Percentiles rank a stretch among this genome's conserved stretches.
Evolutionary conservation across 2,888 invertebrate genomes (phyloP).

Genomic region (Hetaerina titia): DNA sequence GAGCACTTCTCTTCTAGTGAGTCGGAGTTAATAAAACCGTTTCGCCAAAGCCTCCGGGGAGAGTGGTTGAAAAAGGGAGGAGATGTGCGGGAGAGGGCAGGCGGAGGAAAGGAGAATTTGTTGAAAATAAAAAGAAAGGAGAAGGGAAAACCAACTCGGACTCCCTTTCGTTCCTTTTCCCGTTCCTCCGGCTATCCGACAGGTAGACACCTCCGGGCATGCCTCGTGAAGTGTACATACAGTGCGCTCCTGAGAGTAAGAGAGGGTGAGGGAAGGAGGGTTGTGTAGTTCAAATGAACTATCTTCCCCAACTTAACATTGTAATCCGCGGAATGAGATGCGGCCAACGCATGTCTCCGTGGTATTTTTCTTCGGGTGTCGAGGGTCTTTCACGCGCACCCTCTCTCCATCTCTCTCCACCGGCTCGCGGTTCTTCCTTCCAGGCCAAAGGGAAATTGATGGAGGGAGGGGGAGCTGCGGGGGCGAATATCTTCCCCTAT

Average conservation of each 20-base stretch:
- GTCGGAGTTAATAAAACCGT: not conserved
- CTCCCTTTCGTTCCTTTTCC: not conserved
- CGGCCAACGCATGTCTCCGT: not conserved
- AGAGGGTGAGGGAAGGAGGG: not conserved
- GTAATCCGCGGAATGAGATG: slow-evolving; percentile 36
- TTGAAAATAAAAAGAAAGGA: not conserved
- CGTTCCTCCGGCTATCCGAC: not conserved
- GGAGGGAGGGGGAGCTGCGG: not conserved
- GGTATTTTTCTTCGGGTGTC: not conserved
- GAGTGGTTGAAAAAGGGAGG: not conserved
- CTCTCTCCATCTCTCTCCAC: not conserved
- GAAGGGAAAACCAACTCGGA: not conserved
- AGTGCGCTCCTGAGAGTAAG: no score
- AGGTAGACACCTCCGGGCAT: not conserved
- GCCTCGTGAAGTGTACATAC: not conserved
- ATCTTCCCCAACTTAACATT: slow-evolving; percentile 32
- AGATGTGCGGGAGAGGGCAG: not conserved
- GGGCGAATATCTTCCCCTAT: not conserved
- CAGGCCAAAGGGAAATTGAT: not conserved
- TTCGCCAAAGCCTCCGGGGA: not conserved
- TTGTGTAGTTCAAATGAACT: not conserved
- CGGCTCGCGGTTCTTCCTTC: not conserved
- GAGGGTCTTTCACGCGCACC: not conserved
- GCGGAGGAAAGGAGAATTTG: not conserved
- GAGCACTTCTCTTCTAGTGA: not conserved